These are phyloP conservation scores for Phrynosoma platyrhinos DNA, from an alignment of 2,113 vertebrate genomes.

Conservation along the genomic window DNA sequence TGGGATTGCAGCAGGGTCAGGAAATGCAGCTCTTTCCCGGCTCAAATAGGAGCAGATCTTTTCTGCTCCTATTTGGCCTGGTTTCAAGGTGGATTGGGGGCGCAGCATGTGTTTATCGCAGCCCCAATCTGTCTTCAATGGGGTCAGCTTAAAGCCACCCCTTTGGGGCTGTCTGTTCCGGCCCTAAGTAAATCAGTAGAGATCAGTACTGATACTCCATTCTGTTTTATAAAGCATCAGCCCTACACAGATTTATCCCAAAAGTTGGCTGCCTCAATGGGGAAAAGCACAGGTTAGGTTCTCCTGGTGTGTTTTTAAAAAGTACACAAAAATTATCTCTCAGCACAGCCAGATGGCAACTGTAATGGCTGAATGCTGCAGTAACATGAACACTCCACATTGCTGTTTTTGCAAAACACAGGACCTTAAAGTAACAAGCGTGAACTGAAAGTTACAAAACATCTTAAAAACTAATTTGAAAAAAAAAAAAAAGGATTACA, in stretches of 20 bases:
- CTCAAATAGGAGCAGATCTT: too few species aligned
- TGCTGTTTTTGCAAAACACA: neutral
- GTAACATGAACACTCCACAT: neutral
- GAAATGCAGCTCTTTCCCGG: too few species aligned
- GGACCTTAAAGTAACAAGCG: neutral
- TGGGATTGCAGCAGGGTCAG: too few species aligned
- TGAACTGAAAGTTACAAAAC: neutral
- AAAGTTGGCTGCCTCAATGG: conserved; percentile 24
- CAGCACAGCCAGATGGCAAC: neutral
- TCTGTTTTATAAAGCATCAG: conserved; percentile 11
- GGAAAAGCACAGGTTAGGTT: conserved; percentile 28
- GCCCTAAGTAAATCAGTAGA: conserved; percentile 12
- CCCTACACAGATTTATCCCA: conserved; percentile 14
- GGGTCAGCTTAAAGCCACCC: too few species aligned
- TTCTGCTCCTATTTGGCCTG: too few species aligned
- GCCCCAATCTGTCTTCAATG: too few species aligned
- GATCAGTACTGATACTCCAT: neutral
- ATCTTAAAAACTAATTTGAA: neutral
- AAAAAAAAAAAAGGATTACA: neutral
- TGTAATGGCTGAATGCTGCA: neutral
- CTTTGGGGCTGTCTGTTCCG: neutral
- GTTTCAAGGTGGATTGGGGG: too few species aligned
- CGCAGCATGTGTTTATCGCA: too few species aligned
- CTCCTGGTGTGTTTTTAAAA: neutral
- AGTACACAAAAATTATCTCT: conserved; percentile 7